Percentiles rank a stretch among this genome's conserved stretches.
Evolutionary conservation across 2,113 vertebrate genomes (phyloP).

Genomic region (Bettongia penicillata): DNA sequence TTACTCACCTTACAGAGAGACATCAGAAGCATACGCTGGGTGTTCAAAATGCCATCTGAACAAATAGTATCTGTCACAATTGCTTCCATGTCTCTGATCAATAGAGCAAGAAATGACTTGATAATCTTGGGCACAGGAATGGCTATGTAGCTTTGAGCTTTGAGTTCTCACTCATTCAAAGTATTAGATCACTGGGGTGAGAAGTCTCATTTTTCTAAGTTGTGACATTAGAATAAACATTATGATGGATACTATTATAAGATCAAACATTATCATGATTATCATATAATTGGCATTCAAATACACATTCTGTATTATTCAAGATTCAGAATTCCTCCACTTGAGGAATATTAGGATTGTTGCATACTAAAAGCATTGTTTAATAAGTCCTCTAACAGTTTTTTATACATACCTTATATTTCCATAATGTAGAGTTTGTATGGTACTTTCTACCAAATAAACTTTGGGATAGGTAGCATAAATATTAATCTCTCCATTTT

Average conservation of each 20-base stretch:
- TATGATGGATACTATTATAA: neutral
- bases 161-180: neutral
- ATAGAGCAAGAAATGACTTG: neutral
- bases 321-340: neutral
- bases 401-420: neutral
- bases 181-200: neutral
- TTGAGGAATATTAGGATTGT: neutral
- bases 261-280: neutral
- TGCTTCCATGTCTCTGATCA: neutral
- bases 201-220: neutral
- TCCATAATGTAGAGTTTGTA: no score
- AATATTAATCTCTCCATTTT: neutral
- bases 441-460: neutral
- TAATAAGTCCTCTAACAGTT: neutral
- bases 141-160: neutral
- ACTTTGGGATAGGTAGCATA: neutral
- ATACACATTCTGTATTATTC: neutral
- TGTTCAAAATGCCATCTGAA: neutral
- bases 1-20: neutral
- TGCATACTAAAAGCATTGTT: neutral
- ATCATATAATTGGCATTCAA: neutral
- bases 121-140: neutral
- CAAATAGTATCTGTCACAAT: neutral
- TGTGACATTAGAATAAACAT: neutral
- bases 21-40: neutral